Evolutionary conservation across 2,113 vertebrate genomes (phyloP).

Genomic region (Myocastor coypus): DNA sequence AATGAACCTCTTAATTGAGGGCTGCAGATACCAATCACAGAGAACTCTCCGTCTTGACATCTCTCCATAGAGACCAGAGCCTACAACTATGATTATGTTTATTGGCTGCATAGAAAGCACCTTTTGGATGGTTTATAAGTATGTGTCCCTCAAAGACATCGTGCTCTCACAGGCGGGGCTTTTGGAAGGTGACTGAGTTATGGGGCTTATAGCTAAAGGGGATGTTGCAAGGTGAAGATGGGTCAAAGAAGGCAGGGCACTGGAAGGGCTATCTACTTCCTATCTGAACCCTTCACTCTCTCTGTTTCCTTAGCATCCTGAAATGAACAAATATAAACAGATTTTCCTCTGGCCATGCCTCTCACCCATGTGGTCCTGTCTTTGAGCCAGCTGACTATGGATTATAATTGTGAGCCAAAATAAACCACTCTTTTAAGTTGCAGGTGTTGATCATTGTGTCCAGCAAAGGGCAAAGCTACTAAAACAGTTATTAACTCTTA

Average conservation of each 20-base stretch:
- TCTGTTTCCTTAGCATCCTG: background rate
- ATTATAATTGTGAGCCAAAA: background rate
- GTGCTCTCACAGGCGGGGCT: background rate
- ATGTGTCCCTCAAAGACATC: background rate
- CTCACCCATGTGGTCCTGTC: background rate
- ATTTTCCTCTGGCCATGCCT: background rate
- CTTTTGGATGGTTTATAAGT: background rate
- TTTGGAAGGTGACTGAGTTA: background rate
- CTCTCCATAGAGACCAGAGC: background rate
- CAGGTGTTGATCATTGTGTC: background rate
- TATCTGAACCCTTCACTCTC: background rate
- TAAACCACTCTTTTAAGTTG: background rate
- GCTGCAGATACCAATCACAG: background rate
- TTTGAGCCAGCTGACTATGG: background rate
- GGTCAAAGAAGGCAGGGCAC: background rate
- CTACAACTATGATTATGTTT: background rate
- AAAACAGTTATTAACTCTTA: background rate
- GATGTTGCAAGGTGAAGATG: background rate
- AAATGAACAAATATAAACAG: background rate
- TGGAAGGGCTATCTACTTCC: background rate
- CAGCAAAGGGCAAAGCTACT: background rate
- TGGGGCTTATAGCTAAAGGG: background rate
- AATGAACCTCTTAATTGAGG: conserved; percentile 42
- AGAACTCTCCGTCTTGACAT: conserved; percentile 41
- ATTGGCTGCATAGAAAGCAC: background rate